These are phyloP conservation scores for Riparia riparia DNA, from an alignment of 2,113 vertebrate genomes.

Conservation along the genomic window DNA sequence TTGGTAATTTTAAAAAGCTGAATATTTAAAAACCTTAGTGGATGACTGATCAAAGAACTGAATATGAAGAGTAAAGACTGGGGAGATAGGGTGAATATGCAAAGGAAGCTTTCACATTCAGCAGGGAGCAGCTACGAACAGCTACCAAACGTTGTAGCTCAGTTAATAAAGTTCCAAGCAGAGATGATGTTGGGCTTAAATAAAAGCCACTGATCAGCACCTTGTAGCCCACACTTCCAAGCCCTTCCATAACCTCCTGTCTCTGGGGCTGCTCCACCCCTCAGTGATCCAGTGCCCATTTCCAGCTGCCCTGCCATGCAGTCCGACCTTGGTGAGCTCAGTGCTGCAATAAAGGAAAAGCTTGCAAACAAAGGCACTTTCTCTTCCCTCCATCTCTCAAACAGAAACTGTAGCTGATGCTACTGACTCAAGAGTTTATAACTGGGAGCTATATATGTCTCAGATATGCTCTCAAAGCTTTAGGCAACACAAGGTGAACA, in stretches of 20 bases:
- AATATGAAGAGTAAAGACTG: constrained; percentile 15
- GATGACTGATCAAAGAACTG: constrained; percentile 60
- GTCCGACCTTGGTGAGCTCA: not conserved
- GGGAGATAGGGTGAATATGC: not conserved
- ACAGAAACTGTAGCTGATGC: not conserved
- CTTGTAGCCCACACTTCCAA: not conserved
- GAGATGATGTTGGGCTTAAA: not conserved
- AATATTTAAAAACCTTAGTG: constrained; percentile 56
- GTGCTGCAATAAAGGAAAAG: not conserved
- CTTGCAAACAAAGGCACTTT: not conserved
- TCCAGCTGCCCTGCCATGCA: not conserved
- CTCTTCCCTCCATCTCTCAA: not conserved
- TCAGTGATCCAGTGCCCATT: rapidly evolving
- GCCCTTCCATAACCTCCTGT: no score
- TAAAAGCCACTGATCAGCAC: not conserved
- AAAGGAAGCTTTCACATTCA: not conserved
- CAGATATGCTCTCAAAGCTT: not conserved
- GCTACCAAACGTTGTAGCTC: not conserved
- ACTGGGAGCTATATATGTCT: not conserved
- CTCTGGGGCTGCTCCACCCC: not conserved
- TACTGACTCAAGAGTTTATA: not conserved
- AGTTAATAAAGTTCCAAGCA: not conserved
- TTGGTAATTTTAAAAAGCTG: constrained; percentile 60
- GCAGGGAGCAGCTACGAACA: not conserved
- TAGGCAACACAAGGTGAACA: not conserved